These are phyloP conservation scores for Synanthedon formicaeformis DNA, from an alignment of 2,888 invertebrate genomes.

Conservation along the genomic window DNA sequence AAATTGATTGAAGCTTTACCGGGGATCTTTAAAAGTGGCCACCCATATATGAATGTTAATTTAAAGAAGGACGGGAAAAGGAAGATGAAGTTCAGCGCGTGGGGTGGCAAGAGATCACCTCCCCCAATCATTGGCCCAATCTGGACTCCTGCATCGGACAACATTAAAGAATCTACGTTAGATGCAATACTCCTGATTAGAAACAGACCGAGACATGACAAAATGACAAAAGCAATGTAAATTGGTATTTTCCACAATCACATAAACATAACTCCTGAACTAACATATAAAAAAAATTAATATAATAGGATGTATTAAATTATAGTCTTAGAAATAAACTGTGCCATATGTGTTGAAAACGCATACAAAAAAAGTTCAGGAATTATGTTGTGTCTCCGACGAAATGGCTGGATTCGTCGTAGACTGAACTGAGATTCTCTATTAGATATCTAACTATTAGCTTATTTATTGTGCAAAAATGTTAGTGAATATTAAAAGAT, in stretches of 20 bases:
- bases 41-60: constrained; percentile 46
- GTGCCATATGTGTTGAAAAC: constrained; percentile 26
- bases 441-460: constrained; percentile 13
- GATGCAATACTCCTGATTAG: constrained; percentile 43
- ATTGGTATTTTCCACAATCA: constrained; percentile 8
- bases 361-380: constrained; percentile 18
- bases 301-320: neutral
- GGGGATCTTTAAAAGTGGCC: constrained; percentile 45
- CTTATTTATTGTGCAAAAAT: constrained; percentile 19
- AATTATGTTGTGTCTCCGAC: constrained; percentile 23
- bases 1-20: constrained; percentile 36
- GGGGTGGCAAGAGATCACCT: constrained; percentile 60
- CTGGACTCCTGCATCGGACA: constrained; percentile 45
- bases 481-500: constrained; percentile 21
- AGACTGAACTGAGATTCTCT: constrained; percentile 16
- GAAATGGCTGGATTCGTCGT: constrained; percentile 41
- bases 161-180: constrained; percentile 37
- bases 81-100: constrained; percentile 60
- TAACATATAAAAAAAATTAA: neutral
- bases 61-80: constrained; percentile 58
- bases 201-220: constrained; percentile 10
- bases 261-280: neutral
- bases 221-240: constrained; percentile 23
- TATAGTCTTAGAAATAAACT: constrained; percentile 9
- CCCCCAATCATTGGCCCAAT: constrained; percentile 63